Conservation (phyloP, 2,797 vertebrate genomes). For the Meda fulgida region DNA sequence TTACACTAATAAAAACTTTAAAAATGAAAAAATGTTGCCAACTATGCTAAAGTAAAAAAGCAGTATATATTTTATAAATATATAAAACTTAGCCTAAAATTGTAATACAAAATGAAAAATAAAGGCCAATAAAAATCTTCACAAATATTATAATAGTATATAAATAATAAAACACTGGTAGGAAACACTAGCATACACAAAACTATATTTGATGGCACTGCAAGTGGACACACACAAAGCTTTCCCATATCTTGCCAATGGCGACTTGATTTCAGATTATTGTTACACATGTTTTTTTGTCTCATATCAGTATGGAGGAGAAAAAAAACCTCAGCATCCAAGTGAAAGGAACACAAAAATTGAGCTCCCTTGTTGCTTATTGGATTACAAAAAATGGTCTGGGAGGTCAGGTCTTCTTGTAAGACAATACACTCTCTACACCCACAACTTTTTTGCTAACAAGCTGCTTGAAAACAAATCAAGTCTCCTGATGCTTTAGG, state of each 20-base stretch:
- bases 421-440: constrained; percentile 45
- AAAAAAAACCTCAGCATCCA: constrained; percentile 22
- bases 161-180: not conserved
- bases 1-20: not conserved
- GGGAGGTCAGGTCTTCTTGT: constrained; percentile 44
- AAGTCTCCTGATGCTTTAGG: constrained; percentile 55
- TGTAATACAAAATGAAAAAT: not conserved
- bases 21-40: not conserved
- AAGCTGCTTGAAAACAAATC: constrained; percentile 57
- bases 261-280: not conserved
- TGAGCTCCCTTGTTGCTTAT: constrained; percentile 49
- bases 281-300: not conserved
- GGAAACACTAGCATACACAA: too few species aligned
- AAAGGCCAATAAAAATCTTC: not conserved
- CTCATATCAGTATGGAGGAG: not conserved
- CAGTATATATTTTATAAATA: not conserved
- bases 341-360: constrained; percentile 29
- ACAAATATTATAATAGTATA: not conserved
- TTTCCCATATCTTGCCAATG: not conserved
- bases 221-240: not conserved
- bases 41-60: not conserved
- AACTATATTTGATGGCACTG: not conserved
- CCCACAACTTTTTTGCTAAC: constrained; percentile 46
- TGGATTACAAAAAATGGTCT: constrained; percentile 55
- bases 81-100: not conserved